These are phyloP conservation scores for Unio pictorum DNA, from an alignment of 2,888 invertebrate genomes.

Conservation along the genomic window DNA sequence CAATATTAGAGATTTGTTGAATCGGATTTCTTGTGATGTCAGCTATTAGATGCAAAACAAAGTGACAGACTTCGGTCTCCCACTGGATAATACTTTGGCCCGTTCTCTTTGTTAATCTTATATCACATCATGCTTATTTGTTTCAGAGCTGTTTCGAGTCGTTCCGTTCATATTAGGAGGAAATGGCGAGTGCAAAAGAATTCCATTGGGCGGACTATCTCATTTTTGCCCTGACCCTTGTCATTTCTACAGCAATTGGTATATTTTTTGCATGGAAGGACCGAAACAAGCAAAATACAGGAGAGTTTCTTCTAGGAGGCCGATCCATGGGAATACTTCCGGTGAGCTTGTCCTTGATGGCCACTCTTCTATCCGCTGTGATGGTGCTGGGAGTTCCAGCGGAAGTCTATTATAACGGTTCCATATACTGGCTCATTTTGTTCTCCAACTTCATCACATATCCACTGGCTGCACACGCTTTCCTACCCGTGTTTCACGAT, in stretches of 20 bases:
- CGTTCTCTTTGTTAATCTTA: too few relatives aligned
- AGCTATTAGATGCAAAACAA: too few relatives aligned
- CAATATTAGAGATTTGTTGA: too few relatives aligned
- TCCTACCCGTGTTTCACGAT: conserved; percentile 59
- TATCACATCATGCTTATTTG: too few relatives aligned
- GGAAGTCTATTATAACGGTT: conserved; percentile 66
- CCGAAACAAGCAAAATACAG: conserved; percentile 42
- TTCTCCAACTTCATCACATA: conserved; percentile 85
- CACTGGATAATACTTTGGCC: too few relatives aligned
- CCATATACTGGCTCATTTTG: conserved; percentile 78
- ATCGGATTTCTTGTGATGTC: too few relatives aligned
- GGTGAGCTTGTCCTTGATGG: conserved; percentile 55
- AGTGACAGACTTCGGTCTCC: too few relatives aligned
- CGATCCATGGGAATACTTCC: conserved; percentile 53
- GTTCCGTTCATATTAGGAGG: not conserved
- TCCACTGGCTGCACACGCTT: conserved; percentile 69
- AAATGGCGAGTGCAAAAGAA: not conserved
- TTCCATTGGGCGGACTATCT: conserved; percentile 62
- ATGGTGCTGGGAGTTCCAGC: conserved; percentile 59
- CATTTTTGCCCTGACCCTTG: conserved; percentile 48
- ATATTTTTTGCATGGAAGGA: conserved; percentile 49
- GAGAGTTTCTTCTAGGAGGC: conserved; percentile 58
- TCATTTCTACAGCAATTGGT: conserved; percentile 53
- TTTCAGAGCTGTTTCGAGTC: too few relatives aligned
- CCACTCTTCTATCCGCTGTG: conserved; percentile 59